Evolutionary conservation across 2,113 vertebrate species (phyloP), one percentile per base, ranked within the genome.

Genomic region (Nothocercus nigrocapillus): DNA sequence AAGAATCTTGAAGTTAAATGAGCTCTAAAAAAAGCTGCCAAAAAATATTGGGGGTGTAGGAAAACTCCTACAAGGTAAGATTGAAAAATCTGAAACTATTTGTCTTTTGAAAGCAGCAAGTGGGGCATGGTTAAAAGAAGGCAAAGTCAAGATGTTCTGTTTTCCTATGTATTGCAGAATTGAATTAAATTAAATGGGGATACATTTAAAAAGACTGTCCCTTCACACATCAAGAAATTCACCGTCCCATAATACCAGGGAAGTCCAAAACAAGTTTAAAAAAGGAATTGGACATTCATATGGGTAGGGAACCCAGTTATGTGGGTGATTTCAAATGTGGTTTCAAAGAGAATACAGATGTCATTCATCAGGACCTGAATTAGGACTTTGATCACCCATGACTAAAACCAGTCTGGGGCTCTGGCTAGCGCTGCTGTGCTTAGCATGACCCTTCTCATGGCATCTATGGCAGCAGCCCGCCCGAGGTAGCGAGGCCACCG

Each of bases 301-400:
- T 36, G 11, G 19, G 4, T 72, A 82, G 42, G 34, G 49, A 38
- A 61, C 40, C 38, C 53, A 34, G 47, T 38, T 79, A 38, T 25
- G 38, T n/a, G n/a, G n/a, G n/a, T n/a, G n/a, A n/a, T n/a, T n/a
- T n/a, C 78, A 78, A 54, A 54, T 1, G 2, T 25, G 7, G 21
- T 72, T 61, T 24, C 34, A 32, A 73, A 54, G 63, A 49, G 54
- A 67, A 64, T 22, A 82, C 0, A 2, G 54, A 11, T n/a, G 40
- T 20, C 32, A n/a, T 20, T 25, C 7, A 3, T 13, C 1, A 6
- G 38, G 25, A 7, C 30, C n/a, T 63, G 30, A 54, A 70, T 62
- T 25, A 0, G 3, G 83, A n/a, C 5, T 9, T 40, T 38, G 42
- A 44, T 40, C 44, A 42, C 1, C 16, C 0, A 1, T 17, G 30